Evolutionary conservation across 2,113 vertebrate genomes (phyloP).

Genomic region (Noturus placidus): DNA sequence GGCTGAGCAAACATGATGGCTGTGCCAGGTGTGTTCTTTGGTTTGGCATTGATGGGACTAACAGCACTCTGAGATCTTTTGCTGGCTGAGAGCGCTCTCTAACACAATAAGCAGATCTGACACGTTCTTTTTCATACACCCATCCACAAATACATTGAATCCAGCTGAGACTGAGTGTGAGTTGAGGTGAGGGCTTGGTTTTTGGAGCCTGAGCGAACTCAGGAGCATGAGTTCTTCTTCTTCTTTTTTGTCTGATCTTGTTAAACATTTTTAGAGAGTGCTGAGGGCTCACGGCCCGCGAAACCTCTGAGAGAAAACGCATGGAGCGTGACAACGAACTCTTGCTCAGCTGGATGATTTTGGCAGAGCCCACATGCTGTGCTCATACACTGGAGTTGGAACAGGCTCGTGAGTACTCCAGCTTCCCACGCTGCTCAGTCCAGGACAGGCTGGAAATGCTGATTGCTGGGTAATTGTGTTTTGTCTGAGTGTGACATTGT

Average conservation of each 20-base stretch:
- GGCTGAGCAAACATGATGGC: neutral
- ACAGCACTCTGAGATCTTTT: conserved; percentile 20
- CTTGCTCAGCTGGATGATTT: conserved; percentile 22
- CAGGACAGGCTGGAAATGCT: neutral
- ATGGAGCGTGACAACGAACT: conserved; percentile 12
- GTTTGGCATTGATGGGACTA: conserved; percentile 24
- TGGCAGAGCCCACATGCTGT: neutral
- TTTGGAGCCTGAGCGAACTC: conserved; percentile 33
- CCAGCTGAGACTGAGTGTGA: neutral
- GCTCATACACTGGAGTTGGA: neutral
- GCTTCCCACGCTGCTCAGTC: conserved; percentile 27
- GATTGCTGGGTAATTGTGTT: conserved; percentile 11
- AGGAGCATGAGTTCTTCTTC: neutral
- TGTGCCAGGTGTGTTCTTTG: conserved; percentile 45
- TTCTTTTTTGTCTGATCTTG: conserved; percentile 37
- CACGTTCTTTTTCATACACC: conserved; percentile 12
- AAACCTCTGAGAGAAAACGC: conserved; percentile 27
- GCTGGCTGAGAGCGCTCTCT: conserved; percentile 24
- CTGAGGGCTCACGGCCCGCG: conserved; percentile 1
- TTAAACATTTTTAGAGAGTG: conserved; percentile 36
- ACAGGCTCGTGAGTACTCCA: neutral
- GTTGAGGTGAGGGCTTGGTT: conserved; percentile 28
- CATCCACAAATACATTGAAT: conserved; percentile 39
- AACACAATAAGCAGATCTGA: conserved; percentile 7
- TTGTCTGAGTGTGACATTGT: conserved; percentile 27